Conservation (phyloP, 1,140 invertebrate species). For the Lanistes nyassanus region DNA sequence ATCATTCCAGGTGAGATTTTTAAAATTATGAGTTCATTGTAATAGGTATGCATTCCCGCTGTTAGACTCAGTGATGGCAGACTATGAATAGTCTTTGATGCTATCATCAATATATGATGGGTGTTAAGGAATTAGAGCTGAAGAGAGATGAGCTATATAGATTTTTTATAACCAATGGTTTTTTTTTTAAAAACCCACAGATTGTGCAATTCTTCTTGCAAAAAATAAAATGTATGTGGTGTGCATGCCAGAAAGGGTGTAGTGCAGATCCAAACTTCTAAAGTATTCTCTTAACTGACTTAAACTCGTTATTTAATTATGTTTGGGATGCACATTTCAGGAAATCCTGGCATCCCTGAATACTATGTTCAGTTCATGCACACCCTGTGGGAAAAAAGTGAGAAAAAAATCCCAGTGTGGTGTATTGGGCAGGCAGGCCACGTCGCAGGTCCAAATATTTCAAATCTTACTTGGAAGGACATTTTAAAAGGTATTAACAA, state of each 20-base stretch:
- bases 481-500: background rate
- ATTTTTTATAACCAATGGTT: too few species aligned
- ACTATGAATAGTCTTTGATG: background rate
- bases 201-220: too few species aligned
- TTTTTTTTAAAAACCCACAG: background rate
- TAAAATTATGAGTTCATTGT: background rate
- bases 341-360: slow-evolving; percentile 78
- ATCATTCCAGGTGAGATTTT: slow-evolving; percentile 66
- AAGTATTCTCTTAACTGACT: background rate
- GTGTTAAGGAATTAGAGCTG: background rate
- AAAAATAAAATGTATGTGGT: too few species aligned
- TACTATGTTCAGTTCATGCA: slow-evolving; percentile 80
- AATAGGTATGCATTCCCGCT: background rate
- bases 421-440: slow-evolving; percentile 78
- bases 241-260: too few species aligned
- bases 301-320: background rate
- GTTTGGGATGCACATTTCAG: slow-evolving; percentile 52
- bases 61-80: background rate
- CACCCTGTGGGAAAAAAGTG: slow-evolving; percentile 70
- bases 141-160: background rate
- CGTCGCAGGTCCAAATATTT: slow-evolving; percentile 40
- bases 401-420: slow-evolving; percentile 76
- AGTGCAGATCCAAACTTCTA: too few species aligned
- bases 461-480: slow-evolving; percentile 11
- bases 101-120: background rate